These are phyloP conservation scores for Ciconia boyciana DNA, from an alignment of 2,113 vertebrate genomes.

Conservation along the genomic window DNA sequence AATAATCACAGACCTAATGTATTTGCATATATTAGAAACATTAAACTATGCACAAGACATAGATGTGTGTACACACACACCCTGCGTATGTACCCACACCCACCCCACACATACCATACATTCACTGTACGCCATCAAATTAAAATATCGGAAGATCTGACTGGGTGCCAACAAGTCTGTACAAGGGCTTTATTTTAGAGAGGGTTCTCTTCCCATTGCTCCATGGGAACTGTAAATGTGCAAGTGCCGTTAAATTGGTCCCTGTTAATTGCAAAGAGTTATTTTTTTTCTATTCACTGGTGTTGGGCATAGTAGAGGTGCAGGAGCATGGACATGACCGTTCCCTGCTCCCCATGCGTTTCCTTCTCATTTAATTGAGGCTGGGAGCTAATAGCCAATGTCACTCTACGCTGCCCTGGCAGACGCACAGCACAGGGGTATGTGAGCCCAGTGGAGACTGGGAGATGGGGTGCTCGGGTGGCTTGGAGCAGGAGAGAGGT, in stretches of 20 bases:
- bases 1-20: not conserved
- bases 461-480: not conserved
- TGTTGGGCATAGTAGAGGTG: not conserved
- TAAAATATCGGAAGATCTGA: not conserved
- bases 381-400: not conserved
- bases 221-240: not conserved
- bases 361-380: not conserved
- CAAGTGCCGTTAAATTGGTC: not conserved
- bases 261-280: not conserved
- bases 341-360: not conserved
- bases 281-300: not conserved
- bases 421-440: not conserved
- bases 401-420: not conserved
- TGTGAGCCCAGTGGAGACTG: accelerated
- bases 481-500: not conserved
- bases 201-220: not conserved
- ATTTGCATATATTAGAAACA: not conserved
- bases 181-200: not conserved
- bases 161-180: not conserved
- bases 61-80: too few species aligned
- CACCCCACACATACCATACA: not conserved
- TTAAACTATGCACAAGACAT: not conserved
- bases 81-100: not conserved
- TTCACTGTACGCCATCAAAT: not conserved
- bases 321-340: not conserved